A percentile compares a stretch with the other conserved stretches of the same genome.
Evolutionary conservation across 30 jellyfish, hydroid and myxozoan genomes (phyloP).

Genomic region (Aurelia coerulea): DNA sequence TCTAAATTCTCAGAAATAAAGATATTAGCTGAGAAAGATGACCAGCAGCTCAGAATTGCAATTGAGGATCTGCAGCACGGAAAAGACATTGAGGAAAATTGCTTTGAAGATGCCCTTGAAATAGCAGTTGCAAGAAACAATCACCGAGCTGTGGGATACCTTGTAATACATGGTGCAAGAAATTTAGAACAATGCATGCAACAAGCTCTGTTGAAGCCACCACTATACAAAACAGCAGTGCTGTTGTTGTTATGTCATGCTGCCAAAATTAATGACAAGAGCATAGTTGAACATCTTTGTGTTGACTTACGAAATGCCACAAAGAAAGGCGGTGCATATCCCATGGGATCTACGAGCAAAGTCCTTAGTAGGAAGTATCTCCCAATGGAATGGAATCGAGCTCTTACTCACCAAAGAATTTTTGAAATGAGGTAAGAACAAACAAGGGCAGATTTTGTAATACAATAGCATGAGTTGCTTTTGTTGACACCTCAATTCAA

Average conservation of each 20-base stretch:
- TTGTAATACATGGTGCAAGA: conserved; percentile 80
- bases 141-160: conserved; percentile 80
- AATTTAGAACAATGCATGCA: conserved; percentile 69
- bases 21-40: conserved; percentile 40
- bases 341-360: neutral
- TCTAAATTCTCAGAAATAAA: conserved; percentile 57
- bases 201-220: conserved; percentile 57
- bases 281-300: conserved; percentile 48
- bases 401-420: neutral
- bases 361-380: conserved; percentile 44
- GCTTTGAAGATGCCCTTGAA: conserved; percentile 87
- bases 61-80: conserved; percentile 63
- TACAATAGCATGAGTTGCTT: too few species aligned
- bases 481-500: too few species aligned
- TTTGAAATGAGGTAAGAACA: conserved; percentile 29
- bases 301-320: neutral
- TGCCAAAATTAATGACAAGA: conserved; percentile 64
- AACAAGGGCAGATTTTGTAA: too few species aligned
- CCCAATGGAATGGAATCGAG: conserved; percentile 41
- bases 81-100: conserved; percentile 67
- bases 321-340: neutral
- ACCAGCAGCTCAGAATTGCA: conserved; percentile 35
- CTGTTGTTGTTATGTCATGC: conserved; percentile 83
- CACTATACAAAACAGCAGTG: conserved; percentile 62
- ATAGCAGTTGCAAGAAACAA: conserved; percentile 75